A percentile compares a stretch with the other conserved stretches of the same genome.
These are phyloP conservation scores for Naso thynnoides DNA, from an alignment of 2,797 vertebrate species.

Conservation along the genomic window DNA sequence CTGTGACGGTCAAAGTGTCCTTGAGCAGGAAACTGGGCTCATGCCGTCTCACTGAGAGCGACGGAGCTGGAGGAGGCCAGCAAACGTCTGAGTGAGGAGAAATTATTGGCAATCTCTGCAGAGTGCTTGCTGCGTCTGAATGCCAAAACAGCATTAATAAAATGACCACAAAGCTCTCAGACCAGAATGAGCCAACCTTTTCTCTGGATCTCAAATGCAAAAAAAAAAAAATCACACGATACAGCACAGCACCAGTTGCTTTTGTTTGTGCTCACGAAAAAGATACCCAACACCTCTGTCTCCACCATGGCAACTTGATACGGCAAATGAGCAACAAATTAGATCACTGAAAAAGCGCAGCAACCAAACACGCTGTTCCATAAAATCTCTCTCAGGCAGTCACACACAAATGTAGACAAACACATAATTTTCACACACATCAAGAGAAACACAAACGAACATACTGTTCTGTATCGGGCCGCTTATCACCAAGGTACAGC, in stretches of 20 bases:
- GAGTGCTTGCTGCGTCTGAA: not conserved
- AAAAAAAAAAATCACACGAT: not conserved
- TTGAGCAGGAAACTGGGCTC: constrained; percentile 10
- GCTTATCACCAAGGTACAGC: not conserved
- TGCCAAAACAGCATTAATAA: not conserved
- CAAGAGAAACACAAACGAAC: not conserved
- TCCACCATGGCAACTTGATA: not conserved
- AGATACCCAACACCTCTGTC: not conserved
- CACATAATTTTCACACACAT: not conserved
- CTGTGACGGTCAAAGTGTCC: constrained; percentile 8
- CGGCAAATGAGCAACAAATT: not conserved
- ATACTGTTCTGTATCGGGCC: not conserved
- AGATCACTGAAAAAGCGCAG: not conserved
- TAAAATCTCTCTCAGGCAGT: not conserved
- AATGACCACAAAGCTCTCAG: not conserved
- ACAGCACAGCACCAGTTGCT: not conserved
- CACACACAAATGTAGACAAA: not conserved
- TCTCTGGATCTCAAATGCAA: not conserved
- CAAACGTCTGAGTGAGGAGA: not conserved
- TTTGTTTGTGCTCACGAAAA: not conserved
- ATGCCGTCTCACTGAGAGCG: not conserved
- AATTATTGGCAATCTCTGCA: not conserved
- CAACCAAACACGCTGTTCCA: not conserved
- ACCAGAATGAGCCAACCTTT: not conserved
- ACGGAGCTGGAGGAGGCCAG: not conserved